A percentile compares a stretch with the other conserved stretches of the same genome.
These are phyloP conservation scores for Leuciscus idus DNA, from an alignment of 2,113 vertebrate species.

Conservation along the genomic window DNA sequence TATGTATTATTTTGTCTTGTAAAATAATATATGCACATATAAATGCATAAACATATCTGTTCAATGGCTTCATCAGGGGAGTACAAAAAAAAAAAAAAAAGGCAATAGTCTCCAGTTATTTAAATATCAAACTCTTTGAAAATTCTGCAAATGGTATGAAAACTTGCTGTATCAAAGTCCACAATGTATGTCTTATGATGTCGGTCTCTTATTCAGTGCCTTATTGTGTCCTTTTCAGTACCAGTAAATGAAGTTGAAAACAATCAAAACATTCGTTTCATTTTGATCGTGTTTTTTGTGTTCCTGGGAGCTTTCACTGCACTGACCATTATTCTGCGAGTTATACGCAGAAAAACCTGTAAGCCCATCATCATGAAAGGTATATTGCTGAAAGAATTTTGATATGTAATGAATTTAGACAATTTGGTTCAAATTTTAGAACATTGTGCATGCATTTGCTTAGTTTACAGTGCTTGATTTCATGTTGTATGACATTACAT, in stretches of 20 bases:
- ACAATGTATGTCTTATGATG: background rate
- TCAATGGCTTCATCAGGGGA: background rate
- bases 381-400: constrained; percentile 30
- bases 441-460: background rate
- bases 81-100: background rate
- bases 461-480: background rate
- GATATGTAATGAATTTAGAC: background rate
- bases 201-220: background rate
- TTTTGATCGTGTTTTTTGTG: constrained; percentile 55
- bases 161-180: background rate
- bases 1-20: too few relatives aligned
- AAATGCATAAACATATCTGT: background rate
- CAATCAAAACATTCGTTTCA: constrained; percentile 45
- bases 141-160: background rate
- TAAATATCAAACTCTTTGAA: background rate
- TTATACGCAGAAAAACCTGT: constrained; percentile 60
- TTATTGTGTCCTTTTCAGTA: constrained; percentile 50
- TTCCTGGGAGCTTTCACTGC: constrained; percentile 51
- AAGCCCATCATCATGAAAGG: constrained; percentile 47
- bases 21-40: background rate
- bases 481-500: background rate
- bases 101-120: background rate
- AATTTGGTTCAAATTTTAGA: background rate
- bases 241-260: constrained; percentile 37
- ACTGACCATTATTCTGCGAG: constrained; percentile 54